Conservation (phyloP, 2,888 invertebrate species). For the Chloroclystis v-ata region DNA sequence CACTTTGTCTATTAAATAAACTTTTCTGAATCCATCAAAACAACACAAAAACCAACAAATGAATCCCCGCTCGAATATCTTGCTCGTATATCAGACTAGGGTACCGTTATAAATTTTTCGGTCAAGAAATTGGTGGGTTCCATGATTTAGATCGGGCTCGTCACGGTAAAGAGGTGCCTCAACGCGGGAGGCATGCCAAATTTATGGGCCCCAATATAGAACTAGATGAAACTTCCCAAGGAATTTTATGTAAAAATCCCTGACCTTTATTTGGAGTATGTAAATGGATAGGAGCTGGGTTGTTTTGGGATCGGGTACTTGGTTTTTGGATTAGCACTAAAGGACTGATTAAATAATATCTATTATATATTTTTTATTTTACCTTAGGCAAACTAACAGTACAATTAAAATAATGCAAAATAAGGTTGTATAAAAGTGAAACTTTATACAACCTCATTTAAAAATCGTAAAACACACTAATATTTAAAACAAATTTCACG, state of each 20-base stretch:
- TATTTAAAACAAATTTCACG: no score
- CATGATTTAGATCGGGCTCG: conserved; percentile 59
- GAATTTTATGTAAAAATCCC: conserved; percentile 41
- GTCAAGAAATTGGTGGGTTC: conserved; percentile 71
- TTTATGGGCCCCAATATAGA: conserved; percentile 66
- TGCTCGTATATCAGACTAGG: conserved; percentile 48
- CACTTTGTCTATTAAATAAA: no score
- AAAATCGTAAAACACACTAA: no score
- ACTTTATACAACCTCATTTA: no score
- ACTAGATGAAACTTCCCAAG: conserved; percentile 52
- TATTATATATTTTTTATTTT: no score
- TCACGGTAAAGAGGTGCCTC: conserved; percentile 51
- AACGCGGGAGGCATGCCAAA: conserved; percentile 46
- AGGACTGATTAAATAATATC: no score
- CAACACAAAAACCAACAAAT: conserved; percentile 23
- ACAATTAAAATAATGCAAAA: no score
- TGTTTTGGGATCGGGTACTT: not conserved
- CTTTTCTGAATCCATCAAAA: not conserved
- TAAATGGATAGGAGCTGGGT: conserved; percentile 9
- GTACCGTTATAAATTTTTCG: conserved; percentile 73
- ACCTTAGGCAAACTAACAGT: no score
- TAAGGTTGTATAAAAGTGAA: no score
- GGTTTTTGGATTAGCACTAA: no score
- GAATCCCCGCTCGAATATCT: conserved; percentile 38
- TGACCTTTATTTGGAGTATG: conserved; percentile 22